A percentile compares a stretch with the other conserved stretches of the same genome.
phyloP scores from a whole-genome alignment of 2,113 vertebrate species.

The Procavia capensis region DNA sequence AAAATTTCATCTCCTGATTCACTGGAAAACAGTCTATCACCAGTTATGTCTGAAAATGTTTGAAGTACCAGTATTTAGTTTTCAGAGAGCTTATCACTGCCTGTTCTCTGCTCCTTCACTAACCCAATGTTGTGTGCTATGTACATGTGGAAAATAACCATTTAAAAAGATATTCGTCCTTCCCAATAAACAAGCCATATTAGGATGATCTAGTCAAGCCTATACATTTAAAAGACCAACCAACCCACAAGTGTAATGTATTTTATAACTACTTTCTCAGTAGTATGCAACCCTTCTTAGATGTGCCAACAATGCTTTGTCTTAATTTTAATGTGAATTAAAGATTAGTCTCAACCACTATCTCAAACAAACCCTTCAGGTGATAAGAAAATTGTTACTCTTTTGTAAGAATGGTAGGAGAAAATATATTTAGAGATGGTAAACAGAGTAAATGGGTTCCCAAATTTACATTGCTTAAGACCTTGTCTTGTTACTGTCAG shows the following conservation, averaged over 20 bases:
- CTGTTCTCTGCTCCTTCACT: neutral
- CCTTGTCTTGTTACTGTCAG: neutral
- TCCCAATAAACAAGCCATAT: neutral
- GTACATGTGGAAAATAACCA: neutral
- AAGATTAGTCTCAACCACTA: neutral
- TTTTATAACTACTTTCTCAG: neutral
- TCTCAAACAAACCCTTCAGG: conserved; percentile 5
- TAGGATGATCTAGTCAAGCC: neutral
- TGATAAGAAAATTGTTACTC: neutral
- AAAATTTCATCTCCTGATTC: neutral
- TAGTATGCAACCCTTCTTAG: neutral
- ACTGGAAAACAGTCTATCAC: fast-evolving
- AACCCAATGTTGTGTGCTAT: neutral
- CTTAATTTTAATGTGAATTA: neutral
- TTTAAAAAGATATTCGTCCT: neutral
- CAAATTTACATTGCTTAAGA: conserved; percentile 19
- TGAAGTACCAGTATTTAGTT: neutral
- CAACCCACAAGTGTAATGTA: neutral
- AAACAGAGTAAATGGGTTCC: neutral
- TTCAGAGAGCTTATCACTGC: neutral
- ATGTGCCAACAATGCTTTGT: neutral
- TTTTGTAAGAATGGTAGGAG: conserved; percentile 30
- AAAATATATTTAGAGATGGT: neutral
- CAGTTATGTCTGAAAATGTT: neutral
- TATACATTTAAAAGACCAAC: neutral